Evolutionary conservation across 1,140 invertebrate species (phyloP), one percentile per base, ranked within the genome.

Genomic region (Holotrichia oblita): DNA sequence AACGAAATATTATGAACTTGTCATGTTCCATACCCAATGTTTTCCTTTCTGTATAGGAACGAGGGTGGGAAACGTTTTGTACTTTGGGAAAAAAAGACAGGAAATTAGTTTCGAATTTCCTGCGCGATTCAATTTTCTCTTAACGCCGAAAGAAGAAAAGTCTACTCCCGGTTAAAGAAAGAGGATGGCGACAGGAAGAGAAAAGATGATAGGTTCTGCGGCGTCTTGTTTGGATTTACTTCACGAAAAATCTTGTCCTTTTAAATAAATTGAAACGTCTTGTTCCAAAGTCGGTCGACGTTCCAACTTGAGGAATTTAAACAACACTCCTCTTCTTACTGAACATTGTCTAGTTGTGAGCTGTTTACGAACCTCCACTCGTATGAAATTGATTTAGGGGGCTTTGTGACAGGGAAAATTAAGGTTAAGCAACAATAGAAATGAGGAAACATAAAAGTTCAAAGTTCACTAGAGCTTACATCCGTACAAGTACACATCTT

Each of bases 201-300:
- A 69, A n/a, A 69, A 69, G 61, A 69, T 69, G 61, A 69, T 69
- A 69, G 61, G 61, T 69, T 69, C 61, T 69, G 61, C 61, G 20
- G 61, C 27, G 8, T 24, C 27, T 69, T 22, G 61, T 34, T 34
- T 24, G 61, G 22, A 34, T 55, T 55, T 55, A 55, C 14, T 55
- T 55, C 48, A 17, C 48, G 27, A 69, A 69, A 69, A 69, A 69
- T 69, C 61, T 69, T 69, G 61, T 69, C 61, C 61, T 69, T 69
- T 27, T 69, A 69, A 69, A 69, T 69, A 69, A 69, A 69, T 69
- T 69, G 61, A 69, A 69, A 69, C 61, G 61, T 69, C 61, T 69
- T 22, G 48, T 17, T 22, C 61, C 27, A 20, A 22, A 9, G 59
- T 20, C 14, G 59, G 44, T 17, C 61, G 61, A 22, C 22, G 17